These are phyloP conservation scores for Drosophila mercatorum DNA, from an alignment of 2,888 invertebrate genomes.

Conservation along the genomic window DNA sequence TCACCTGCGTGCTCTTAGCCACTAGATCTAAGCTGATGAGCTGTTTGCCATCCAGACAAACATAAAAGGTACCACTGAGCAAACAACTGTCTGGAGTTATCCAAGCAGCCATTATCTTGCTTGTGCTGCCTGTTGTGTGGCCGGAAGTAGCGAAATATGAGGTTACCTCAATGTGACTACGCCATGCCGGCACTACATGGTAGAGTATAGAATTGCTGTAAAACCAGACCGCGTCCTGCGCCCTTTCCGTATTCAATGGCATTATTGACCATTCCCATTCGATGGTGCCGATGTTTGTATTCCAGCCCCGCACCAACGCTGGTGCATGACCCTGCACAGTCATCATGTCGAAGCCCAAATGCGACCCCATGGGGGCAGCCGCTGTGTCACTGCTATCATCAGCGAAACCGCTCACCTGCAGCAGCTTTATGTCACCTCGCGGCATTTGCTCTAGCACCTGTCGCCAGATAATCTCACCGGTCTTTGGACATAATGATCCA, in stretches of 20 bases:
- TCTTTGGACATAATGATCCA: slow-evolving; percentile 92
- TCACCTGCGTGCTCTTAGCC: slow-evolving; percentile 85
- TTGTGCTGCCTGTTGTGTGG: slow-evolving; percentile 85
- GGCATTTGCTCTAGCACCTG: slow-evolving; percentile 90
- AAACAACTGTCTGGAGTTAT: slow-evolving; percentile 86
- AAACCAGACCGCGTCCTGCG: slow-evolving; percentile 87
- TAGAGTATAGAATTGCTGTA: slow-evolving; percentile 87
- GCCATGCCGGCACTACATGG: slow-evolving; percentile 87
- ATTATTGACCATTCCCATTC: slow-evolving; percentile 91
- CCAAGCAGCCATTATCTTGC: slow-evolving; percentile 88
- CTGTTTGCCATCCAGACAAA: slow-evolving; percentile 87
- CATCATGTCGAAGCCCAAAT: slow-evolving; percentile 87
- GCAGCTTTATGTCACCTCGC: slow-evolving; percentile 88
- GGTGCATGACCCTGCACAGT: slow-evolving; percentile 91
- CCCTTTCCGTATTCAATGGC: slow-evolving; percentile 81
- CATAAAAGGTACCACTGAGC: slow-evolving; percentile 87
- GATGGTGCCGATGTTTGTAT: slow-evolving; percentile 89
- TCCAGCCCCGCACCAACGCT: slow-evolving; percentile 92
- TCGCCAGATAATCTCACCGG: slow-evolving; percentile 90
- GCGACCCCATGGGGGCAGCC: slow-evolving; percentile 77
- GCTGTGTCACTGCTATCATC: slow-evolving; percentile 73
- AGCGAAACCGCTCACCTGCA: slow-evolving; percentile 76
- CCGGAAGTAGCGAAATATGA: slow-evolving; percentile 88
- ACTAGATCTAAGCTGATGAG: slow-evolving; percentile 88
- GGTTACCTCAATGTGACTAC: slow-evolving; percentile 88